Evolutionary conservation across 2,797 vertebrate species (phyloP).

Genomic region (Sebastes hubbsi): DNA sequence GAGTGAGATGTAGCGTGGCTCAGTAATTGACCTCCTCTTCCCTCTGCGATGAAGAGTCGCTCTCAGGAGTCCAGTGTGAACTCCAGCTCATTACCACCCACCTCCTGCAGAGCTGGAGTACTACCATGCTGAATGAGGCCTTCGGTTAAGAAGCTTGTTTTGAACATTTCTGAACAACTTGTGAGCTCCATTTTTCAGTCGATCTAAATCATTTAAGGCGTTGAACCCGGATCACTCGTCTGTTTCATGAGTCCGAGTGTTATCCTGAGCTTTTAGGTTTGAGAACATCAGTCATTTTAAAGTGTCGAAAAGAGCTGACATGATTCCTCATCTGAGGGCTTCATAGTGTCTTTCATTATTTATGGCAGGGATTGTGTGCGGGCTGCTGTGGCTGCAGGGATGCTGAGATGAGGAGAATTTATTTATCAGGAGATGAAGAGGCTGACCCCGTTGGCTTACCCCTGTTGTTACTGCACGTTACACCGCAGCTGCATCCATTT

Average conservation of each 20-base stretch:
- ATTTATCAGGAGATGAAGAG: conserved; percentile 40
- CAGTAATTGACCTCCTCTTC: conserved; percentile 31
- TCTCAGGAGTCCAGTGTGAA: conserved; percentile 28
- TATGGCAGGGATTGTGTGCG: conserved; percentile 34
- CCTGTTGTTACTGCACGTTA: background rate
- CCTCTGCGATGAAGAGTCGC: background rate
- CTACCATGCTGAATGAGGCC: background rate
- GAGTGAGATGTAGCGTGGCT: background rate
- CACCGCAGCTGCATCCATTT: background rate
- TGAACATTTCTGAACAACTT: background rate
- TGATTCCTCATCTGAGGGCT: conserved; percentile 15
- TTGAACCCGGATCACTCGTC: background rate
- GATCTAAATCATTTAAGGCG: conserved; percentile 5
- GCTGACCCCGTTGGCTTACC: conserved; percentile 22
- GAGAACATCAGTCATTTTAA: conserved; percentile 19
- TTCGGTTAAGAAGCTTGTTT: background rate
- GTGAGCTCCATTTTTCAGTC: background rate
- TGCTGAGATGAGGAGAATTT: conserved; percentile 27
- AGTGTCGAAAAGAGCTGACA: conserved; percentile 24
- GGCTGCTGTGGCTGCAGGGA: conserved; percentile 14
- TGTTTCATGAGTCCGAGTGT: background rate
- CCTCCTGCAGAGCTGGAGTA: conserved; percentile 14
- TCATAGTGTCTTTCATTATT: conserved; percentile 50
- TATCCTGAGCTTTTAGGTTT: conserved; percentile 4
- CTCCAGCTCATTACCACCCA: conserved; percentile 28